Conservation (phyloP, 2,888 invertebrate genomes). For the Drosophila aldrichi region DNA sequence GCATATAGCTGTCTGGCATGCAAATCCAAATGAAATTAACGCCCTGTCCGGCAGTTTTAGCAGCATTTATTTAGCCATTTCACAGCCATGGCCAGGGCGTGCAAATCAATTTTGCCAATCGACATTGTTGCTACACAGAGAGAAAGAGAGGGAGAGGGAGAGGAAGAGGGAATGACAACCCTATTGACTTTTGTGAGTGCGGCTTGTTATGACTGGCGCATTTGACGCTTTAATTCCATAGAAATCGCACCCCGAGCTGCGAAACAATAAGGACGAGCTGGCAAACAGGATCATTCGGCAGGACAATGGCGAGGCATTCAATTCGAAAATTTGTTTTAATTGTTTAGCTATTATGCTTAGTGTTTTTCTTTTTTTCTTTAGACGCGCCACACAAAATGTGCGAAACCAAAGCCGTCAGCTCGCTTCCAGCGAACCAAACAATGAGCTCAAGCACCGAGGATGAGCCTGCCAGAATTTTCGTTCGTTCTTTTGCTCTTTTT, state of each 20-base stretch:
- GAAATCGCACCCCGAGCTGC: slow-evolving; percentile 63
- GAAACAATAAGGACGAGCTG: slow-evolving; percentile 26
- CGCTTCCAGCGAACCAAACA: slow-evolving; percentile 69
- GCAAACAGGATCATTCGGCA: slow-evolving; percentile 58
- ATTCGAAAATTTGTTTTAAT: slow-evolving; percentile 77
- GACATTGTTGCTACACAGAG: background rate
- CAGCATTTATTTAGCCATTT: slow-evolving; percentile 72
- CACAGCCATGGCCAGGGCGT: slow-evolving; percentile 51
- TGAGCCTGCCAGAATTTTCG: slow-evolving; percentile 34
- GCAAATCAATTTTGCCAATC: slow-evolving; percentile 69
- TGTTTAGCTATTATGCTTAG: slow-evolving; percentile 61
- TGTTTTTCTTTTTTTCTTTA: slow-evolving; percentile 57
- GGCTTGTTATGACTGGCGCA: slow-evolving; percentile 73
- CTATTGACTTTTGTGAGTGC: slow-evolving; percentile 56
- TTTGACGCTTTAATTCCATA: slow-evolving; percentile 76
- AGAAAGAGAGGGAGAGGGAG: background rate
- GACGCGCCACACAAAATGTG: slow-evolving; percentile 65
- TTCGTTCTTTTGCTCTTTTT: background rate
- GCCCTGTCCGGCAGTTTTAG: slow-evolving; percentile 74
- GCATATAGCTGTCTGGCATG: slow-evolving; percentile 36
- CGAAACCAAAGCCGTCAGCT: slow-evolving; percentile 52
- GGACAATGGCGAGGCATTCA: slow-evolving; percentile 61
- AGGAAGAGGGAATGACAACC: background rate
- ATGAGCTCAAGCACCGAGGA: slow-evolving; percentile 28
- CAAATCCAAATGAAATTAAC: slow-evolving; percentile 76